These are phyloP conservation scores for Acrossocheilus fasciatus DNA, from an alignment of 2,797 vertebrate species.

Conservation along the genomic window DNA sequence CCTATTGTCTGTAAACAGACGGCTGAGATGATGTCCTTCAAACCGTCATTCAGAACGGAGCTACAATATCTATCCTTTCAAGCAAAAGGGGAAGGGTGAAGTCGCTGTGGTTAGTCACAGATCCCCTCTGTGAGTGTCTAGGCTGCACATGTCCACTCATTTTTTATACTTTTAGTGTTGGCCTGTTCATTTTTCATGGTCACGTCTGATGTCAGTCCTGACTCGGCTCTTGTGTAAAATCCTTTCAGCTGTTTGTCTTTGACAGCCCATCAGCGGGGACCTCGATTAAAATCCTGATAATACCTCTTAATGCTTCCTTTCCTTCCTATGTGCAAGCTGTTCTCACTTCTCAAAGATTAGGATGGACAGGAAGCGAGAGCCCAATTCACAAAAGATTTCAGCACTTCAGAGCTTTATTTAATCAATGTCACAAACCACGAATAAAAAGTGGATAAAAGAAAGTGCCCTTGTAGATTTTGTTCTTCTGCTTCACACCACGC, in stretches of 20 bases:
- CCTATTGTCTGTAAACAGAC: constrained; percentile 19
- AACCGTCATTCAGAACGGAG: constrained; percentile 13
- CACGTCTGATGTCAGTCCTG: constrained; percentile 66
- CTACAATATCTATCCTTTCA: constrained; percentile 8
- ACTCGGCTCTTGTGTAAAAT: constrained; percentile 70
- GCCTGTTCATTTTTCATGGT: constrained; percentile 62
- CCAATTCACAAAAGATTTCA: constrained; percentile 59
- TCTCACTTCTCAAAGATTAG: constrained; percentile 64
- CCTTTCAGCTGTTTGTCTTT: constrained; percentile 73
- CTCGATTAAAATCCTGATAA: constrained; percentile 79
- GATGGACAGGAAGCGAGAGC: constrained; percentile 55
- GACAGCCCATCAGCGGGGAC: constrained; percentile 74
- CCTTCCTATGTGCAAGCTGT: constrained; percentile 48
- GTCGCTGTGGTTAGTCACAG: neutral
- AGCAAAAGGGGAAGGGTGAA: constrained; percentile 19
- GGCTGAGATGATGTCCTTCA: constrained; percentile 25
- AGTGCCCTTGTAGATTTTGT: constrained; percentile 7
- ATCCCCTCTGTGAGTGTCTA: neutral
- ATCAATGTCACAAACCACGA: constrained; percentile 37
- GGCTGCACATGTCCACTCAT: neutral
- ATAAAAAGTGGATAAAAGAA: constrained; percentile 52
- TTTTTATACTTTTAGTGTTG: constrained; percentile 20
- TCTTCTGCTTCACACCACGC: neutral
- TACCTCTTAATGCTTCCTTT: constrained; percentile 72
- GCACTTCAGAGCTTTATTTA: constrained; percentile 59